Evolutionary conservation across 2,113 vertebrate genomes (phyloP).

Genomic region (Chloropsis hardwickii): DNA sequence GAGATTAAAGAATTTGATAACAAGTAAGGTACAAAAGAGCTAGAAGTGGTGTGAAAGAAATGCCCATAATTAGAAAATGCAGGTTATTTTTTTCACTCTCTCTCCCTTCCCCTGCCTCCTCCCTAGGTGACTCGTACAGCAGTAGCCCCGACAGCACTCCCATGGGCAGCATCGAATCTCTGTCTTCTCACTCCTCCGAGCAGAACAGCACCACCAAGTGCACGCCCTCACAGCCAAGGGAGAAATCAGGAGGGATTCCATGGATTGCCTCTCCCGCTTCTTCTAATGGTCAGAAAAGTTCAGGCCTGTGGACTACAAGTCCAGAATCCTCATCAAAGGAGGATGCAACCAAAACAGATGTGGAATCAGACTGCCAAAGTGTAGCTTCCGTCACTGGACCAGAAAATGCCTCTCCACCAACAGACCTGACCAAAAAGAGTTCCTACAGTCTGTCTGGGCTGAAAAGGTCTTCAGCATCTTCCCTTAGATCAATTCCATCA

Average conservation of each 20-base stretch:
- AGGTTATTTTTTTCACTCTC: not conserved
- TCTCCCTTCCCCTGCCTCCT: not conserved
- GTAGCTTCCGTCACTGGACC: slow-evolving; percentile 75
- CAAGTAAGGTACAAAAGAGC: not conserved
- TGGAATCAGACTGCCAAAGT: slow-evolving; percentile 88
- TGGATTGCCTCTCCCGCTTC: slow-evolving; percentile 76
- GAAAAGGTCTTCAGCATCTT: slow-evolving; percentile 82
- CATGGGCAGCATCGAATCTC: slow-evolving; percentile 94
- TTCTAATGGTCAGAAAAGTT: slow-evolving; percentile 82
- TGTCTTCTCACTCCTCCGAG: slow-evolving; percentile 98
- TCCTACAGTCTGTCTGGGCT: slow-evolving; percentile 72
- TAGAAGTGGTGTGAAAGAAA: not conserved
- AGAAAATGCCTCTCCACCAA: slow-evolving; percentile 70
- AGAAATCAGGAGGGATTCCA: slow-evolving; percentile 73
- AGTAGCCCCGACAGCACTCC: slow-evolving; percentile 95
- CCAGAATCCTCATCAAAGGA: slow-evolving; percentile 91
- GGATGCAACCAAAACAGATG: slow-evolving; percentile 84
- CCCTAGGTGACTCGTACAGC: slow-evolving; percentile 91
- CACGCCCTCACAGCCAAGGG: slow-evolving; percentile 74
- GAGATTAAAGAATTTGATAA: not conserved
- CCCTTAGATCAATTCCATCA: slow-evolving; percentile 88
- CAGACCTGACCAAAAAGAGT: slow-evolving; percentile 78
- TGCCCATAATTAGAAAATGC: not conserved
- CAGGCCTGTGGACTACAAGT: slow-evolving; percentile 82
- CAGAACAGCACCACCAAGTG: slow-evolving; percentile 86